Evolutionary conservation across 2,797 vertebrate species (phyloP).

Genomic region (Manis pentadactyla): DNA sequence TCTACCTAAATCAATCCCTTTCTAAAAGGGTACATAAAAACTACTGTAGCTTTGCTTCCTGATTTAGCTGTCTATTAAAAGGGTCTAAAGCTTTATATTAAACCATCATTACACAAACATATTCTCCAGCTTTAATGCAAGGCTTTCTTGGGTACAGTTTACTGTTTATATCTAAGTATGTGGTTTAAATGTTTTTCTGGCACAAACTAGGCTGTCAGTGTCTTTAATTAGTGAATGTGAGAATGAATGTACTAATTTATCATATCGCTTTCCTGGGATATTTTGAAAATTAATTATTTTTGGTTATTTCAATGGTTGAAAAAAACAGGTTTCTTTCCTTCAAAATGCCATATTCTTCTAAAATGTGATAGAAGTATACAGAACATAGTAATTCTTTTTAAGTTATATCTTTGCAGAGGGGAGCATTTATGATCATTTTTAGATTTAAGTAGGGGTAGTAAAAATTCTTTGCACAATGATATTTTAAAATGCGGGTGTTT

Average conservation of each 20-base stretch:
- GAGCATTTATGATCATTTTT: conserved; percentile 59
- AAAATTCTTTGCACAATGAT: conserved; percentile 50
- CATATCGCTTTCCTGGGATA: not conserved
- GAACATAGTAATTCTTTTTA: conserved; percentile 19
- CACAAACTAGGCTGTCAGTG: not conserved
- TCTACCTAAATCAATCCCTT: conserved; percentile 80
- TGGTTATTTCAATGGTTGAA: not conserved
- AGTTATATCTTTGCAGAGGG: conserved; percentile 1
- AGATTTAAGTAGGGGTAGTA: conserved; percentile 47
- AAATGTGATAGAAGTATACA: not conserved
- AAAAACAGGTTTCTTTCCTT: not conserved
- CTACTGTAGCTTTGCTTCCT: conserved; percentile 62
- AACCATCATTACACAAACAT: not conserved
- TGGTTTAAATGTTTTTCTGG: conserved; percentile 23
- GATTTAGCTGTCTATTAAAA: conserved; percentile 77
- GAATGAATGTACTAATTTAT: conserved; percentile 22
- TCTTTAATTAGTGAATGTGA: conserved; percentile 13
- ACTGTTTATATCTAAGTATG: not conserved
- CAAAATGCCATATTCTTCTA: not conserved
- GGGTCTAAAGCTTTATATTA: conserved; percentile 4
- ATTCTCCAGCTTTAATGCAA: not conserved
- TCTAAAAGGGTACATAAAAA: conserved; percentile 53
- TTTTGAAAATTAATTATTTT: conserved; percentile 54
- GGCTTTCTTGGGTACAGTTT: not conserved
- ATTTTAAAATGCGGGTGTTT: conserved; percentile 35